Base-by-base conservation (phyloP, 2,888 invertebrate species). In the Acrobasis consociella region DNA sequence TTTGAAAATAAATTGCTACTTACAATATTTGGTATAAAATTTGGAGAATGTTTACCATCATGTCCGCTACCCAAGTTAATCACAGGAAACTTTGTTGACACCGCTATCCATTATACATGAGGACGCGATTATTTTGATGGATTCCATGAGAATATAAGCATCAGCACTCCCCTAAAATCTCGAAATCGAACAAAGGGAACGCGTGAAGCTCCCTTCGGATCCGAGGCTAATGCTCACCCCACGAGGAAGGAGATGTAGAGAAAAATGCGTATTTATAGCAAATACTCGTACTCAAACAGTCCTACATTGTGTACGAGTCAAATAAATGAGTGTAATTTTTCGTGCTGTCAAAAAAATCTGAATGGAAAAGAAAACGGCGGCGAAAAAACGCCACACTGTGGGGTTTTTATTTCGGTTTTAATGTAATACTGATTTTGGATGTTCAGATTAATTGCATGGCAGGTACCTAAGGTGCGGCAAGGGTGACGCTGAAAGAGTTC, bases 281-380 rank as follows among this genome's bases (percentile, higher is more conserved):
- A 93, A 93, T 93, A 93, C 91, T 91, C 89, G 90, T 92, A 92
- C 92, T 92, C 93, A 92, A 93, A 93, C 92, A 92, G 91, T 87
- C 89, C 89, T 89, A 93, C 92, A 93, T 93, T 93, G 93, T 93
- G 91, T 92, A 89, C 91, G 93, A 92, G 89, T 91, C 91, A 90
- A 92, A 93, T 93, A 93, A 93, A 93, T 93, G 93, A 91, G 82
- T 76, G 84, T 91, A 89, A 93, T 93, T 93, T 93, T 88, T 93
- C 93, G 91, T 89, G 82, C 86, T 93, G 93, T 93, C 93, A 93
- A 93, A 93, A 93, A 92, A 92, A 92, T 89, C 90, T 91, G 91
- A 92, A 92, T 91, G 91, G 87, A 86, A 89, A 91, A 90, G 91
- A 90, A 91, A 91, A 90, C 90, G 80, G 77, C 82, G 74, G 85